Evolutionary conservation across 2,797 vertebrate species (phyloP), one percentile per base, ranked within the genome.

Genomic region (Enteromius thamalakanensis): DNA sequence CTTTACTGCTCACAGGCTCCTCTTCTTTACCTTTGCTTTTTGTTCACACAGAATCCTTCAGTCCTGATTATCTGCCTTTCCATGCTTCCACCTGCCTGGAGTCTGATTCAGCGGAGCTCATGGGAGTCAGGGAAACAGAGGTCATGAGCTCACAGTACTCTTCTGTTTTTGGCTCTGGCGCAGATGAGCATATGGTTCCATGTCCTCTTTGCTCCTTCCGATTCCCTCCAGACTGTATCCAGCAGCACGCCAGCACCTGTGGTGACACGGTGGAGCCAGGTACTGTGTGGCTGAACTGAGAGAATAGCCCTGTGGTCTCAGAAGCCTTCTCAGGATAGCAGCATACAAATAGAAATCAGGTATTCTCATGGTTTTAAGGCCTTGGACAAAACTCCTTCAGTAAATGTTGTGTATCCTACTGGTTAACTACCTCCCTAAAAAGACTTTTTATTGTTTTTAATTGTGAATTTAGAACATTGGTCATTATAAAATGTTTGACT

Each of bases 51-150:
- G 95, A 90, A 4, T 17, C 14, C 58, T 96, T 95, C 84, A 90
- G 87, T 26, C 0, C 65, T 0, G 87, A 90, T 2, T 76, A 88
- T 76, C 91, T 96, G 15, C 91, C 92, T 0, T 4, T 65, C 0
- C 94, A 95, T 0, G 89, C 94, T 49, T 92, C 95, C 14, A 76
- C 87, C 17, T 95, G 95, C 1, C 92, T 94, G 77, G 94, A 93
- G 76, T 87, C 89, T 47, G 89, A 84, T 51, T 11, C 37, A 6
- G 9, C 3, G 0, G 1, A 85, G 84, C 0, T 72, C 75, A 5
- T 80, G 7, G 47, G 21, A 65, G 65, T 62, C 29, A 49, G 42
- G 51, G 69, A 75, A 51, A 69, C 70, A 53, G 77, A 69, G 62
- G 68, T 45, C 51, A 68, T 74, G 8, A 64, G 53, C 29, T 83